phyloP scores from a whole-genome alignment of 64 coral and sea anemone genomes.

The Actinia tenebrosa region DNA sequence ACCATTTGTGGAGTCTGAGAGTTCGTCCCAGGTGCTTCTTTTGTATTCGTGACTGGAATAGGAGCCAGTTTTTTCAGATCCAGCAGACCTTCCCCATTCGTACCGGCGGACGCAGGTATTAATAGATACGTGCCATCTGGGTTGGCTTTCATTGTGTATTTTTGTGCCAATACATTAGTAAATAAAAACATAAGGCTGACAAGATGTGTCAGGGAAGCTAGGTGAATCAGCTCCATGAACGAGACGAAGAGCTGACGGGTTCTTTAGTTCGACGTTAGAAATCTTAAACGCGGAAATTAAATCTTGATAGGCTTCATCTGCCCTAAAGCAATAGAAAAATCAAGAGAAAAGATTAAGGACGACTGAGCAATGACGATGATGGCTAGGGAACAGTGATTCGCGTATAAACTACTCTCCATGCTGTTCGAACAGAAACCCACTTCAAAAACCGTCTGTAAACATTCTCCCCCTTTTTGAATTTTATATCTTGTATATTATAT shows the following conservation, averaged over 20 bases:
- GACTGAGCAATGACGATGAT: too few relatives aligned
- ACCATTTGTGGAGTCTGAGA: conserved; percentile 52
- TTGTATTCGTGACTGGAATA: conserved; percentile 43
- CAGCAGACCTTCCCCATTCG: conserved; percentile 16
- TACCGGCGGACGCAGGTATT: conserved; percentile 36
- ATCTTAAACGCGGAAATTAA: neutral
- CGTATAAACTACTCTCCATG: too few relatives aligned
- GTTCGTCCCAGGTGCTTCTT: conserved; percentile 71
- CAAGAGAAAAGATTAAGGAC: neutral
- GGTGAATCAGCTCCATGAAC: neutral
- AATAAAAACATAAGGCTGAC: neutral
- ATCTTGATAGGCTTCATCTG: neutral
- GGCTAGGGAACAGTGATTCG: too few relatives aligned
- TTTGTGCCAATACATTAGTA: conserved; percentile 3
- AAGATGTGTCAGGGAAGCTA: neutral
- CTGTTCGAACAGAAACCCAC: too few relatives aligned
- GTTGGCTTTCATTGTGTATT: conserved; percentile 55
- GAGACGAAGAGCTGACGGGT: neutral
- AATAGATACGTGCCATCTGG: conserved; percentile 48
- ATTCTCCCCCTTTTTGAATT: too few relatives aligned
- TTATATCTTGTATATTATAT: too few relatives aligned
- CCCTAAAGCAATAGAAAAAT: neutral
- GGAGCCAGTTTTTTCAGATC: conserved; percentile 74
- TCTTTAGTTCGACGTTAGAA: neutral
- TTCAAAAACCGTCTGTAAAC: too few relatives aligned